These are phyloP conservation scores for Pseudorhombus dupliciocellatus DNA, from an alignment of 2,113 vertebrate genomes.

Conservation along the genomic window DNA sequence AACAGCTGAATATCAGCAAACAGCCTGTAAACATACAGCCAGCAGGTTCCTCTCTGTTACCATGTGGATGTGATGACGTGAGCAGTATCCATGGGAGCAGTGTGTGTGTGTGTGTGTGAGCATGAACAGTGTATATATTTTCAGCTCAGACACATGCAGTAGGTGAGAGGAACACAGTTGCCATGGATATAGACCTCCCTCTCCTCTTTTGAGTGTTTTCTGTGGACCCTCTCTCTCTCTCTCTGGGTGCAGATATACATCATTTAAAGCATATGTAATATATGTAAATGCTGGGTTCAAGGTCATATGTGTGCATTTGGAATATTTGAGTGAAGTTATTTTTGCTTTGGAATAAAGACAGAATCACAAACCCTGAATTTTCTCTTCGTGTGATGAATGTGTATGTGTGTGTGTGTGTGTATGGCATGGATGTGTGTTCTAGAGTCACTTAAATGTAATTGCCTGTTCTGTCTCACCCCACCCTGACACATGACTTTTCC, in stretches of 20 bases:
- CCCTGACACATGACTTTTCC: not conserved
- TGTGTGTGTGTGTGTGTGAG: constrained; percentile 11
- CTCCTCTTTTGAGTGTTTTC: constrained; percentile 47
- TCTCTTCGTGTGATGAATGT: not conserved
- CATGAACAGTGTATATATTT: constrained; percentile 57
- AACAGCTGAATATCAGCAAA: not conserved
- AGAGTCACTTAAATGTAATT: constrained; percentile 12
- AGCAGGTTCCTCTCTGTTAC: constrained; percentile 24
- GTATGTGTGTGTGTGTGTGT: not conserved
- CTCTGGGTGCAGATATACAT: not conserved
- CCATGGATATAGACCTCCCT: constrained; percentile 70
- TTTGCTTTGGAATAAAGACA: not conserved
- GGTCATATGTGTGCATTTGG: too few species aligned
- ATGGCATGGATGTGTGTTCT: not conserved
- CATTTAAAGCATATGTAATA: too few species aligned
- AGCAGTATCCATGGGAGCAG: constrained; percentile 49
- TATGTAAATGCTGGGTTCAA: too few species aligned
- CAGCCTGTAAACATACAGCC: not conserved
- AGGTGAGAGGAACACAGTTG: constrained; percentile 67
- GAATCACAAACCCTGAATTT: not conserved
- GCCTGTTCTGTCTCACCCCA: constrained; percentile 13
- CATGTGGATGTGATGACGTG: constrained; percentile 48
- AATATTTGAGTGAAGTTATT: too few species aligned
- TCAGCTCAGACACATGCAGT: constrained; percentile 53
- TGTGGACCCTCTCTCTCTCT: constrained; percentile 6